Percentiles rank a stretch among this genome's conserved stretches.
These are phyloP conservation scores for Nerophis ophidion DNA, from an alignment of 2,113 vertebrate genomes.

Conservation along the genomic window DNA sequence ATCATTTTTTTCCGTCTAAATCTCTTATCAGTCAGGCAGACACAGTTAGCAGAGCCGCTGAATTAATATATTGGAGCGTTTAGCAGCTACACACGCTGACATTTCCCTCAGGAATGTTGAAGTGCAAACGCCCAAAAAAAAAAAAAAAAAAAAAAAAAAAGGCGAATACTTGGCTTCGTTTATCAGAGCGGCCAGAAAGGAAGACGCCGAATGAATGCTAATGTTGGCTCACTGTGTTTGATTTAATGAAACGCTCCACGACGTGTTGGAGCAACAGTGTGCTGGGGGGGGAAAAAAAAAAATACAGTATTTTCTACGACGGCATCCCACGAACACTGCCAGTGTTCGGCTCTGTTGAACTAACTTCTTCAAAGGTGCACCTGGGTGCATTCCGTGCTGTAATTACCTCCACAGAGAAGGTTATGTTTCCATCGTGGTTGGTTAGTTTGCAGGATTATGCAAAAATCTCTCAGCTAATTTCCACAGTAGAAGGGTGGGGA, in stretches of 20 bases:
- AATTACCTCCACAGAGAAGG: background rate
- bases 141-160: background rate
- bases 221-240: background rate
- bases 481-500: background rate
- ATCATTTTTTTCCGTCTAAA: background rate
- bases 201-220: constrained; percentile 6
- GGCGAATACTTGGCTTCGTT: background rate
- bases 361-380: background rate
- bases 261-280: background rate
- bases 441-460: background rate
- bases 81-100: background rate
- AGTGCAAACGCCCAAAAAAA: constrained; percentile 3
- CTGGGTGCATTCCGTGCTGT: background rate
- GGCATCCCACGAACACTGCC: background rate
- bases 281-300: no score
- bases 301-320: background rate
- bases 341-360: background rate
- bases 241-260: constrained; percentile 1
- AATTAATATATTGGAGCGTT: background rate
- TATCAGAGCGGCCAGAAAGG: constrained; percentile 8
- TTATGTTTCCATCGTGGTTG: background rate
- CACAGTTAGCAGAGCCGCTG: background rate
- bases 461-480: background rate
- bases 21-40: background rate
- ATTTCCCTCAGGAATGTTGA: constrained; percentile 7